These are phyloP conservation scores for Arge pagana DNA, from an alignment of 2,888 invertebrate species.

Conservation along the genomic window DNA sequence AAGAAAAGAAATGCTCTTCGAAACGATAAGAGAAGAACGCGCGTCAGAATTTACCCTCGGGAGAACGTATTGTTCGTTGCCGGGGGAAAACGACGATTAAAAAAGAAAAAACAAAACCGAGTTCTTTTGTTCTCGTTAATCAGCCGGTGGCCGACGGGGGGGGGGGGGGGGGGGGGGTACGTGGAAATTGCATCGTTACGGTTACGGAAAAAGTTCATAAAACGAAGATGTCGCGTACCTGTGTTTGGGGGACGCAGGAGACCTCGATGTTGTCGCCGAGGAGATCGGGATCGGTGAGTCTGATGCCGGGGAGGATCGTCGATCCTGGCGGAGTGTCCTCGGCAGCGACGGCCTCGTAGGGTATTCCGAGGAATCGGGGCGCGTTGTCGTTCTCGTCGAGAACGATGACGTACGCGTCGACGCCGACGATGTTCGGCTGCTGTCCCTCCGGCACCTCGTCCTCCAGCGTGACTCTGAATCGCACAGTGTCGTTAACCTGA, in stretches of 20 bases:
- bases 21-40: neutral
- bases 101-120: neutral
- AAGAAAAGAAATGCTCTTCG: constrained; percentile 25
- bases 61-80: constrained; percentile 19
- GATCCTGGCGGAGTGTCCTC: constrained; percentile 77
- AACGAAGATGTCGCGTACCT: constrained; percentile 45
- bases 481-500: constrained; percentile 77
- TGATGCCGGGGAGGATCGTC: constrained; percentile 73
- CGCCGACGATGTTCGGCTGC: constrained; percentile 72
- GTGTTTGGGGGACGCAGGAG: constrained; percentile 63
- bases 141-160: too few relatives aligned
- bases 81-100: neutral
- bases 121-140: too few relatives aligned
- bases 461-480: constrained; percentile 80
- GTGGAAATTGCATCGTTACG: neutral
- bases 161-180: too few relatives aligned
- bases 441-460: constrained; percentile 68
- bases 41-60: constrained; percentile 25
- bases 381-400: constrained; percentile 89
- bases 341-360: constrained; percentile 78
- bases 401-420: constrained; percentile 81
- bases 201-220: neutral
- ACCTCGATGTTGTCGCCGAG: constrained; percentile 82
- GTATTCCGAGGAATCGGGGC: constrained; percentile 70
- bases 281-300: constrained; percentile 78